phyloP scores from a whole-genome alignment of 1,140 invertebrate genomes.

The Aphelinus certus region DNA sequence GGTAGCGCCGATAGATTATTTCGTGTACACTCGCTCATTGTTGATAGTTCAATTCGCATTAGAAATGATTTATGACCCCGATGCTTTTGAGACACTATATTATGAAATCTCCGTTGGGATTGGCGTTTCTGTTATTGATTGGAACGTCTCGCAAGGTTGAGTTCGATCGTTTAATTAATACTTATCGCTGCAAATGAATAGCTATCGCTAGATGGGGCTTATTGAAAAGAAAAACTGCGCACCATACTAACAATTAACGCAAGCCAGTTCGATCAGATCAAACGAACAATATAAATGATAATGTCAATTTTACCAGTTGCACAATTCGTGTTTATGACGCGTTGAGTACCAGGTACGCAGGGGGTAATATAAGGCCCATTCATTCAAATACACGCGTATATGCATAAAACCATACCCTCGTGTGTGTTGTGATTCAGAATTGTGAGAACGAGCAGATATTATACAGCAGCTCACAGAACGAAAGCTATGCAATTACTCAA shows the following conservation, averaged over 20 bases:
- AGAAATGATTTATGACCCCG: too few relatives aligned
- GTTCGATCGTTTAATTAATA: background rate
- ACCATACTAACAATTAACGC: background rate
- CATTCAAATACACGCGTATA: background rate
- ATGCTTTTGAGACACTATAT: too few relatives aligned
- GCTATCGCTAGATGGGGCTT: background rate
- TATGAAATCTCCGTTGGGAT: too few relatives aligned
- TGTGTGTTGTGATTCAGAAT: slow-evolving; percentile 7
- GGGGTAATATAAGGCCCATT: background rate
- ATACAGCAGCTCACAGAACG: too few relatives aligned
- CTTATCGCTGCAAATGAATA: background rate
- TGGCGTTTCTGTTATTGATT: too few relatives aligned
- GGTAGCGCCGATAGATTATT: too few relatives aligned
- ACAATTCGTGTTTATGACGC: background rate
- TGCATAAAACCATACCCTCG: background rate
- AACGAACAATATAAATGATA: background rate
- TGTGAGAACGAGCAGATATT: slow-evolving; percentile 8
- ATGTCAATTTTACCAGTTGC: slow-evolving; percentile 12
- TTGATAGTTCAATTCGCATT: too few relatives aligned
- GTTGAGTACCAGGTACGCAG: too few relatives aligned
- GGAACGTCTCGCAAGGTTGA: too few relatives aligned
- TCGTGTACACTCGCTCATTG: too few relatives aligned
- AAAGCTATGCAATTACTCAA: slow-evolving; percentile 7
- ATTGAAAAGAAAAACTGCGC: background rate
- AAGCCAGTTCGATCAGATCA: background rate